Base-by-base conservation (phyloP, 1,140 invertebrate genomes). In the Lasioglossum baleicum region DNA sequence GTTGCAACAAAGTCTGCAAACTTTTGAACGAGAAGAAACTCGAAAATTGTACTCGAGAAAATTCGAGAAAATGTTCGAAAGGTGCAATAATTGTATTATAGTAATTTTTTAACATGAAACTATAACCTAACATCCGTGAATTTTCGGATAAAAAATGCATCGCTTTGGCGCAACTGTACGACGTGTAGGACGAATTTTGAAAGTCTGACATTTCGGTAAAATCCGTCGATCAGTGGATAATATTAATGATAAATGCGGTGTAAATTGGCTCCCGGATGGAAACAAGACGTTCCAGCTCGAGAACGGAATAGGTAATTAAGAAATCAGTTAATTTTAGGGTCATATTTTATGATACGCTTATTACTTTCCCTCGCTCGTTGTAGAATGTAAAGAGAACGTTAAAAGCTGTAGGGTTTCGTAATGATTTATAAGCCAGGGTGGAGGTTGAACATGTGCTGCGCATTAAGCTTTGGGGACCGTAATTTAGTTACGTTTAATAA, bases 281-380 rank as follows among this genome's bases (percentile, higher is more conserved):
- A 82, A 83, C 81, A 76, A 88, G 64, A 53, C 61, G 60, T 83
- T 75, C 31, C 44, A 40, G 79, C 56, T 68, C 64, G 82, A 90
- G 90, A 91, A 90, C 84, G 85, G 78, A 88, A 86, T 80, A 87
- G 86, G 89, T 90, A 91, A 91, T 91, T 90, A 90, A 89, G 86
- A 84, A 90, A 90, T 91, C 85, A 87, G 90, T 91, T 91, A 90
- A 92, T 91, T 91, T 90, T 89, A 87, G 87, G 86, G 83, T 83
- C 87, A 89, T 91, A 90, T 90, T 91, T 91, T 89, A 91, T 84
- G 77, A 71, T 77, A 66, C 81, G 77, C 80, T 83, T 71, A 70
- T 82, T 73, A 75, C 83, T 74, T 61, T 76, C 81, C 66, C 69
- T 75, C 51, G 70, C 53, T 61, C 69, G 44, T 53, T 48, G 58